Evolutionary conservation across 1,140 invertebrate genomes (phyloP).

Genomic region (Coelopa frigida): DNA sequence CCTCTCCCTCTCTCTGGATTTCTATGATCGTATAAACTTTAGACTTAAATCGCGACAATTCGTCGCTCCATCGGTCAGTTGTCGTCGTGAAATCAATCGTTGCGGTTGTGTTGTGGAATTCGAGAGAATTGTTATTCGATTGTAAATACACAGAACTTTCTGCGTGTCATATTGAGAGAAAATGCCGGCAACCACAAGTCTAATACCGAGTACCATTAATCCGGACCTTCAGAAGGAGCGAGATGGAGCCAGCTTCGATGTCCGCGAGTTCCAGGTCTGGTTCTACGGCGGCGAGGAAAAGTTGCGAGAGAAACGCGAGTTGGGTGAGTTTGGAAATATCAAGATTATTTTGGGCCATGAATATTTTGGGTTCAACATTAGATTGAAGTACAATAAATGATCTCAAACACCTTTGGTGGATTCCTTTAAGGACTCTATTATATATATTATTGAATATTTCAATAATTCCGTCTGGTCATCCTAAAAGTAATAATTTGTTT

Average conservation of each 20-base stretch:
- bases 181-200: conserved; percentile 15
- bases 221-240: conserved; percentile 67
- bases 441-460: too few relatives aligned
- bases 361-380: too few relatives aligned
- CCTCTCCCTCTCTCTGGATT: too few relatives aligned
- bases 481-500: too few relatives aligned
- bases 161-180: neutral
- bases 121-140: neutral
- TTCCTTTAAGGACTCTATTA: too few relatives aligned
- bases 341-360: too few relatives aligned
- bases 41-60: neutral
- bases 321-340: conserved; percentile 29
- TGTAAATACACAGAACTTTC: neutral
- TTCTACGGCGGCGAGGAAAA: conserved; percentile 69
- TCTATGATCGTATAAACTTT: too few relatives aligned
- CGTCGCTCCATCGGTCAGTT: neutral
- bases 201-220: conserved; percentile 32
- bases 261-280: conserved; percentile 66
- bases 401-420: too few relatives aligned
- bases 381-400: too few relatives aligned
- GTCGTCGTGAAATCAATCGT: conserved; percentile 1
- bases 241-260: conserved; percentile 64
- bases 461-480: too few relatives aligned
- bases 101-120: neutral
- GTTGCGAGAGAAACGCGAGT: conserved; percentile 50